Percentiles rank a stretch among this genome's conserved stretches.
These are phyloP conservation scores for Erpobdella octoculata DNA, from an alignment of 2,888 invertebrate species.

Conservation along the genomic window DNA sequence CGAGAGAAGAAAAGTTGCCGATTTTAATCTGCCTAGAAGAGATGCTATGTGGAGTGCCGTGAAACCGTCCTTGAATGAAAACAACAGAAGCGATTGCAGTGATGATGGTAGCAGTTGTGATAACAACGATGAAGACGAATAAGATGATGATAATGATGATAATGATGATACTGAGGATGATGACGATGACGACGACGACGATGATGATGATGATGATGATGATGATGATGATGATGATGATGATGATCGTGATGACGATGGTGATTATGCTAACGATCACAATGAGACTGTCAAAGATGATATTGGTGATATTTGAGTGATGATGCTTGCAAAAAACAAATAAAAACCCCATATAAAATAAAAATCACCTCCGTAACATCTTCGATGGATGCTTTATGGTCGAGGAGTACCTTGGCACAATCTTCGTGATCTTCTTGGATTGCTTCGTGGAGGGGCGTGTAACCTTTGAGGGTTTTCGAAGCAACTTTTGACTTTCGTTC, in stretches of 20 bases:
- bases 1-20: not conserved
- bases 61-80: conserved; percentile 14
- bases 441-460: not conserved
- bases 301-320: not conserved
- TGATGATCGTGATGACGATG: conserved; percentile 4
- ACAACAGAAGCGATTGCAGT: no score
- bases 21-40: not conserved
- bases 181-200: conserved; percentile 19
- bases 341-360: no score
- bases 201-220: conserved; percentile 27
- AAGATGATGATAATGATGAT: not conserved
- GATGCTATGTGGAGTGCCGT: conserved; percentile 10
- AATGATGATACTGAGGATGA: not conserved
- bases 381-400: conserved; percentile 7
- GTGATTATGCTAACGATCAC: no score
- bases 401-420: not conserved
- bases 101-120: not conserved
- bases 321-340: no score
- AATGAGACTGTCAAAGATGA: no score
- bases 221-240: conserved; percentile 27
- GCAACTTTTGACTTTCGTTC: not conserved
- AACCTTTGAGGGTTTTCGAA: not conserved
- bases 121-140: not conserved
- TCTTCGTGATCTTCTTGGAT: conserved; percentile 1
- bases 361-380: not conserved